Base-by-base conservation (phyloP, 2,888 invertebrate genomes). In the Serrognathus titanus region DNA sequence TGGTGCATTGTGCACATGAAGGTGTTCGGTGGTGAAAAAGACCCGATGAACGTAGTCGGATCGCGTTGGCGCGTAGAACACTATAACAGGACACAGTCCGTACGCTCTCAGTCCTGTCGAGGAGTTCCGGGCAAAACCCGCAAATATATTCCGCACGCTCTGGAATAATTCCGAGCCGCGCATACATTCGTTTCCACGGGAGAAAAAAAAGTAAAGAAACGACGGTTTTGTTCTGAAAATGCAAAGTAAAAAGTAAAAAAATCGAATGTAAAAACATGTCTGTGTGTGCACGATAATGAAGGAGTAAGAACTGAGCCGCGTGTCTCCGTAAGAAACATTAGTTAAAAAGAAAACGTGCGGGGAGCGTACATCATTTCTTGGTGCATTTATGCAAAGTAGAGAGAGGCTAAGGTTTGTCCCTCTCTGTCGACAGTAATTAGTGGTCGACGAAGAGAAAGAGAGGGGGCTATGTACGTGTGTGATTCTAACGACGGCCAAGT, bases 351-450 rank as follows among this genome's bases (percentile, higher is more conserved):
- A 73, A 75, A 73, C 69, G 68, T 68, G 66, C 66, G 58, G 57
- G 16, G 69, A 70, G 71, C 74, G 67, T 69, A 69, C 67, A 69
- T 69, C 69, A 70, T 68, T 67, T 67, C 69, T 69, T 75, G 61
- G 64, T 67, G 77, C 76, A 76, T 72, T 75, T 76, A 77, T 77
- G 76, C 77, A 76, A 76, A 77, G 73, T 70, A 68, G 48, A 56
- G 58, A 59, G 62, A 56, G 16, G 51, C 36, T 36, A 48, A 51
- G 55, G 48, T 41, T 38, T 53, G 52, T 52, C 60, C 57, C 55
- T 75, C 76, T 70, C 69, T 65, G 63, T 74, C 73, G 67, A 65
- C 70, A 71, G 76, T 77, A 77, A 77, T 77, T 77, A 77, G 77
- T 75, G 77, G 77, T 77, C 75, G 75, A 68, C 71, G 69, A 62